Evolutionary conservation across 1,140 invertebrate species (phyloP).

Genomic region (Bombus breviceps): DNA sequence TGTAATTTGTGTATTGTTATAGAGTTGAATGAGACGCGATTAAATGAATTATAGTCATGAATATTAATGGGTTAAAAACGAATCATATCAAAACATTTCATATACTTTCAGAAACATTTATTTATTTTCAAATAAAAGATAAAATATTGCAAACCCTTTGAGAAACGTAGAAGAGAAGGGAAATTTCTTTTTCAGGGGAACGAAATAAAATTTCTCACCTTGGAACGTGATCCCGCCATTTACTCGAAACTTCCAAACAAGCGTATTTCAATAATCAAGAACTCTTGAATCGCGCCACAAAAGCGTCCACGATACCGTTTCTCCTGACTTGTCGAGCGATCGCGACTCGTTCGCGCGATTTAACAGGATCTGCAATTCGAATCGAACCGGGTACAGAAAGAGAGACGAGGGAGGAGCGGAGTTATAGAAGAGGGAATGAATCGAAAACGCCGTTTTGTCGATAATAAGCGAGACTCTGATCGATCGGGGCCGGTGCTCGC

Average conservation of each 20-base stretch:
- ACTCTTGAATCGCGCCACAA: background rate
- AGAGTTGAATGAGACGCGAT: no score
- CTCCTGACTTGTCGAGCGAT: background rate
- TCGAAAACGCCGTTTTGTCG: slow-evolving; percentile 31
- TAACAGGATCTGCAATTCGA: slow-evolving; percentile 36
- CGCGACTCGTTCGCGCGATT: slow-evolving; percentile 27
- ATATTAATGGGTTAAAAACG: background rate
- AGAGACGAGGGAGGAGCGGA: background rate
- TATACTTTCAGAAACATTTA: no score
- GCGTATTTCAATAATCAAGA: background rate
- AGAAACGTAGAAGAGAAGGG: background rate
- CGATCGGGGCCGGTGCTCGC: slow-evolving; percentile 32
- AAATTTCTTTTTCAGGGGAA: no score
- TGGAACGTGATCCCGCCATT: background rate
- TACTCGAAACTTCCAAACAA: background rate
- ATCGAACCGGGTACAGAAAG: background rate
- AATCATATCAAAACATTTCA: no score
- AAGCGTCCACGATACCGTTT: slow-evolving; percentile 12
- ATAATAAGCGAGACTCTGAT: slow-evolving; percentile 48
- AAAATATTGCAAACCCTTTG: background rate
- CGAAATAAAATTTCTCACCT: background rate
- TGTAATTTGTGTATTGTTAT: no score
- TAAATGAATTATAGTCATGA: no score
- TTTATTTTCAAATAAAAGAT: background rate
- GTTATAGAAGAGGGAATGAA: background rate